phyloP scores from a whole-genome alignment of 2,888 invertebrate species.

The Meiosimyza decipiens region DNA sequence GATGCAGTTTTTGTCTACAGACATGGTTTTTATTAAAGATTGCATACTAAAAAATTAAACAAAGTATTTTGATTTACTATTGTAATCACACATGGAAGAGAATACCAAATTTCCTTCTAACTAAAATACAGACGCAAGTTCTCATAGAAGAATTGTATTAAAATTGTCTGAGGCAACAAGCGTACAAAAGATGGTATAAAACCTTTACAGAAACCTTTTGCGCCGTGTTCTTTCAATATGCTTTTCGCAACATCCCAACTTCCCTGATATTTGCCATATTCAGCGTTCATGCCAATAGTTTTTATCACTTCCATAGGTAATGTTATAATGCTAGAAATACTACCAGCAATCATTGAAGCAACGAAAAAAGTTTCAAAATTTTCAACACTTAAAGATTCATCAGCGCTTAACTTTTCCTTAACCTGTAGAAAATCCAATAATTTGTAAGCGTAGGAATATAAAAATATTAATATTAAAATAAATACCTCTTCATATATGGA shows the following conservation, averaged over 20 bases:
- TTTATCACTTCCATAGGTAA: constrained; percentile 47
- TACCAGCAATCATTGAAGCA: constrained; percentile 41
- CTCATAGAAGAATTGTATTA: constrained; percentile 43
- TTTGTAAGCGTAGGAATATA: no score
- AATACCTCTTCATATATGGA: constrained; percentile 40
- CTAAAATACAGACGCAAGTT: constrained; percentile 32
- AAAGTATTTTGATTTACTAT: no score
- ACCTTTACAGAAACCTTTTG: constrained; percentile 46
- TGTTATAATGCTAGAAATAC: constrained; percentile 41
- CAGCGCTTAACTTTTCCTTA: neutral
- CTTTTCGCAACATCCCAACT: constrained; percentile 22
- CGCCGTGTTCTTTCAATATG: constrained; percentile 39
- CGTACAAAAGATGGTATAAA: constrained; percentile 38
- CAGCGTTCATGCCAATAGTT: constrained; percentile 39
- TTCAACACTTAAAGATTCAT: constrained; percentile 1
- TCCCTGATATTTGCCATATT: constrained; percentile 21
- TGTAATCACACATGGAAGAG: no score
- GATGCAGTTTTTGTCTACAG: no score
- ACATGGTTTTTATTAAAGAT: no score
- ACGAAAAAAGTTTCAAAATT: constrained; percentile 40
- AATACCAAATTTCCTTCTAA: no score
- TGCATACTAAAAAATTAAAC: no score
- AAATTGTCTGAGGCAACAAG: constrained; percentile 43
- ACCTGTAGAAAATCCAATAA: neutral
- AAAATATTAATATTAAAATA: no score